Conservation (phyloP, 2,113 vertebrate genomes). For the Pleuronectes platessa region DNA sequence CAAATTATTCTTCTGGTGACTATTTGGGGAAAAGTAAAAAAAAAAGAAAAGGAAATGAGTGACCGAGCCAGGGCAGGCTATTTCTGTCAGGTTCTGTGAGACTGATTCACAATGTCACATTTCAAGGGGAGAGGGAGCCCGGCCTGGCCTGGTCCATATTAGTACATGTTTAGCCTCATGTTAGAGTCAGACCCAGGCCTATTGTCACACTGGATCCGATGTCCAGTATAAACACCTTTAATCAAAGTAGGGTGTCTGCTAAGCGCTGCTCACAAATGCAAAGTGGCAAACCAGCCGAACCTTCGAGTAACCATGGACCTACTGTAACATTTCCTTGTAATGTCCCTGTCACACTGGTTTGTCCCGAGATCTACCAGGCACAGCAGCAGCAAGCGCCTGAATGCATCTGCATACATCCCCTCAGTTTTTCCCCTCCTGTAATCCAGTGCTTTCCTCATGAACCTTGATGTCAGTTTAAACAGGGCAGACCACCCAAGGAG, state of each 20-base stretch:
- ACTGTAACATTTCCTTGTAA: constrained; percentile 55
- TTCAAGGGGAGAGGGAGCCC: constrained; percentile 43
- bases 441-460: constrained; percentile 63
- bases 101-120: constrained; percentile 75
- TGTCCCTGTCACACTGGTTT: constrained; percentile 34
- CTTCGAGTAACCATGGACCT: constrained; percentile 61
- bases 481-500: constrained; percentile 66
- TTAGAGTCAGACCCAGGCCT: constrained; percentile 54
- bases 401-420: constrained; percentile 35
- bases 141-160: constrained; percentile 76
- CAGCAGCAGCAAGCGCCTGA: not conserved
- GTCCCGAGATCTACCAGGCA: constrained; percentile 1
- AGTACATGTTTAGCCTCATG: constrained; percentile 70
- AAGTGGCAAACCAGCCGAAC: constrained; percentile 66
- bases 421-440: not conserved
- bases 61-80: constrained; percentile 43
- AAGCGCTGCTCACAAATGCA: constrained; percentile 63
- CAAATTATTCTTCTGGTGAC: constrained; percentile 50
- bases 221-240: constrained; percentile 79
- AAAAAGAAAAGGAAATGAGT: not conserved
- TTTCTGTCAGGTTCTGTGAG: constrained; percentile 61
- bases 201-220: constrained; percentile 79
- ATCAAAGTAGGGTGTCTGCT: constrained; percentile 74
- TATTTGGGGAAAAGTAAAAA: constrained; percentile 13
- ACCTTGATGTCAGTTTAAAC: constrained; percentile 60